Evolutionary conservation across 2,797 vertebrate genomes (phyloP), one percentile per base, ranked within the genome.

Genomic region (Bovichtus variegatus): DNA sequence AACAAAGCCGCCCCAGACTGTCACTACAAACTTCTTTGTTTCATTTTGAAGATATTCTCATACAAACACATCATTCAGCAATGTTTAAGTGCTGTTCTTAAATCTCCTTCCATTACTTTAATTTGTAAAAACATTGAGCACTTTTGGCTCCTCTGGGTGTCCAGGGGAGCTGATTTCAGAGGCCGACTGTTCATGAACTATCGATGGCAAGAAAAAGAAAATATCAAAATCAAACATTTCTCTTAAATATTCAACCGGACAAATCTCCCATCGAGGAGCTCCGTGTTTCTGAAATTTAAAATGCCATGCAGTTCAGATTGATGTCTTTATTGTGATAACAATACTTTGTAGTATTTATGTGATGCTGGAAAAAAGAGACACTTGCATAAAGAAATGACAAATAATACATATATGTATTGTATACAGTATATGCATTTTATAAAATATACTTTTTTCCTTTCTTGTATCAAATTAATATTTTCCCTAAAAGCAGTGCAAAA

Each of bases 401-500:
- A 54, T 11, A 44, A 61, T 27, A 47, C 16, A 54, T 54, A 13
- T 19, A 61, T 46, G 51, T 44, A 41, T 47, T 15, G 15, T 4
- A 59, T 23, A 34, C 31, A 34, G 8, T 34, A 19, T 51, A 53
- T 47, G 12, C 1, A 70, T 36, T 66, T 58, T 9, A 40, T 57
- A 21, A 64, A 57, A 31, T 19, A 13, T 4, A 53, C 21, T 15
- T 65, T 47, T 68, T 49, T 61, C 6, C 41, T 63, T 71, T 84
- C 62, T 79, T 84, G 75, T 43, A 74, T 74, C 73, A 78, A 86
- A 76, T 61, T 49, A 40, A 67, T 51, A 1, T 21, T 72, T 79
- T 81, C 71, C 40, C 61, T 78, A 86, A 78, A 87, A 86, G 88
- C 84, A 93, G 86, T 89, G 84, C 73, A 89, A 85, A 81, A 76